phyloP scores from a whole-genome alignment of 1,140 invertebrate species.

The Tachypleus tridentatus region DNA sequence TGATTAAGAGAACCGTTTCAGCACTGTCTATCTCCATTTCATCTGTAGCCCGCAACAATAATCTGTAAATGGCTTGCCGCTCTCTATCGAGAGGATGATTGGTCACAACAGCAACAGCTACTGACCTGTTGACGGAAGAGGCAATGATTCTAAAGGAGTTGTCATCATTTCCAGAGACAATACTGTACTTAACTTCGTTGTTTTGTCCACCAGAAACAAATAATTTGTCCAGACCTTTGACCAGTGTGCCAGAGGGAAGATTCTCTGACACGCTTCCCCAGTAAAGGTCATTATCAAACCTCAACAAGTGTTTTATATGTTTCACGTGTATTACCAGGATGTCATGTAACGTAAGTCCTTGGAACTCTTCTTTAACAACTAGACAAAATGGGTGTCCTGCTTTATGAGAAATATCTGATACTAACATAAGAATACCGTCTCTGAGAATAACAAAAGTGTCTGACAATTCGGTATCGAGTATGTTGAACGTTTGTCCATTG shows the following conservation, averaged over 20 bases:
- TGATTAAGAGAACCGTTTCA: slow-evolving; percentile 53
- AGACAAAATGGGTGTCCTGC: slow-evolving; percentile 63
- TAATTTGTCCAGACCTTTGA: slow-evolving; percentile 43
- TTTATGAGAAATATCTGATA: slow-evolving; percentile 62
- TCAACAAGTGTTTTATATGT: slow-evolving; percentile 61
- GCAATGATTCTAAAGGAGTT: slow-evolving; percentile 20
- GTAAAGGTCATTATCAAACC: slow-evolving; percentile 52
- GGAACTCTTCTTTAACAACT: slow-evolving; percentile 62
- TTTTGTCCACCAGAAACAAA: slow-evolving; percentile 44
- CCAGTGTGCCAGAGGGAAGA: slow-evolving; percentile 48
- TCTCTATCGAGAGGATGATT: slow-evolving; percentile 60
- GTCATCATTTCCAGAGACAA: slow-evolving; percentile 46
- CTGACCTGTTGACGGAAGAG: slow-evolving; percentile 44
- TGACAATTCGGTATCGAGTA: slow-evolving; percentile 18
- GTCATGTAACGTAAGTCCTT: slow-evolving; percentile 62
- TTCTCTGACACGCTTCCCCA: slow-evolving; percentile 61
- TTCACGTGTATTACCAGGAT: slow-evolving; percentile 66
- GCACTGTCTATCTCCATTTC: slow-evolving; percentile 56
- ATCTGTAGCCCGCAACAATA: slow-evolving; percentile 62
- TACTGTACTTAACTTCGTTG: slow-evolving; percentile 53
- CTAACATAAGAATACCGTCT: slow-evolving; percentile 80
- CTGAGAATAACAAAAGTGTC: slow-evolving; percentile 60
- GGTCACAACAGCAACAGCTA: slow-evolving; percentile 49
- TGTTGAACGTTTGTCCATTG: slow-evolving; percentile 34
- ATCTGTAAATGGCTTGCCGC: slow-evolving; percentile 47